A percentile compares a stretch with the other conserved stretches of the same genome.
Evolutionary conservation across 2,113 vertebrate genomes (phyloP).

Genomic region (Pantherophis guttatus): DNA sequence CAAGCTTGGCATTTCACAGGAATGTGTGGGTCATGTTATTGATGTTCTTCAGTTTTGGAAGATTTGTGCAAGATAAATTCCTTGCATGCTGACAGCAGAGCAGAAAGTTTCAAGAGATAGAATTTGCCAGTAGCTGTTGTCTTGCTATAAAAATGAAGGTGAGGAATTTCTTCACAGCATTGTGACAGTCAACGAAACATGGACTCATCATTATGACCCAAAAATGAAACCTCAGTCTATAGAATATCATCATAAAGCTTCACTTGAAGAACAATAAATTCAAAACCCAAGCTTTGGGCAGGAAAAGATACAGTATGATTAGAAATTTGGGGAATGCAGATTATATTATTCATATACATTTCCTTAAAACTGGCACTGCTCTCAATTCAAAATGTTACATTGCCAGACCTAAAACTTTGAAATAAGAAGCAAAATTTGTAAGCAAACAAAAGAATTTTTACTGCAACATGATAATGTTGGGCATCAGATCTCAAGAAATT

Average conservation of each 20-base stretch:
- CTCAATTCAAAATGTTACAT: background rate
- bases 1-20: background rate
- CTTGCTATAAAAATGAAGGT: background rate
- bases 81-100: background rate
- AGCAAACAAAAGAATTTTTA: background rate
- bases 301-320: background rate
- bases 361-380: background rate
- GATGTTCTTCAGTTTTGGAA: background rate
- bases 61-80: background rate
- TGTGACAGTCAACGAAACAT: background rate
- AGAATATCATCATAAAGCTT: background rate
- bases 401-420: background rate
- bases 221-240: background rate
- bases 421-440: background rate
- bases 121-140: background rate
- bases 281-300: background rate
- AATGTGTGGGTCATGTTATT: background rate
- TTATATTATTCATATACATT: background rate
- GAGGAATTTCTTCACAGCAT: background rate
- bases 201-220: background rate
- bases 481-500: background rate
- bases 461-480: background rate
- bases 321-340: background rate
- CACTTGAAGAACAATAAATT: background rate
- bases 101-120: background rate